Conservation (phyloP, 37 sponge, comb jelly and placozoan species). For the Chondrosia reniformis region DNA sequence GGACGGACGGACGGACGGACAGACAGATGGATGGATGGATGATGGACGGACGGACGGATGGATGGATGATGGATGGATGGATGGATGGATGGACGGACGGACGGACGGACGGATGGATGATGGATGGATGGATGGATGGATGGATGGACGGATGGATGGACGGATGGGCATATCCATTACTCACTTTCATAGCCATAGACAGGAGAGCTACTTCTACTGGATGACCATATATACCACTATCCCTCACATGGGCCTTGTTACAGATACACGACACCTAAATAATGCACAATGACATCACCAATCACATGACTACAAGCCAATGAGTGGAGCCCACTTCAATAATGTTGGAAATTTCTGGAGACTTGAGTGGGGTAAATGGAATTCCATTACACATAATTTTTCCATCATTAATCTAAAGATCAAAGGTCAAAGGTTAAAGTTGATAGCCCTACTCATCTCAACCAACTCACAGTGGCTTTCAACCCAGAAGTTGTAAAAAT, state of each 20-base stretch:
- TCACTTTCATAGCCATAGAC: conserved; percentile 52
- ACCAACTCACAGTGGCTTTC: background rate
- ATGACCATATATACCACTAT: conserved; percentile 72
- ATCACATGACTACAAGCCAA: background rate
- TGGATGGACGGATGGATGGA: too few species aligned
- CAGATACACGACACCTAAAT: conserved; percentile 88
- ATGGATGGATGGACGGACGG: too few species aligned
- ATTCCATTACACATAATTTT: conserved; percentile 26
- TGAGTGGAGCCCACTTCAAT: conserved; percentile 39
- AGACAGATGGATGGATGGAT: too few species aligned
- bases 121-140: too few species aligned
- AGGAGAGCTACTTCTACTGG: conserved; percentile 93
- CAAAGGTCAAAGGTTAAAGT: background rate
- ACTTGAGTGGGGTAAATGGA: conserved; percentile 20
- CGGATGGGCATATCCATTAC: background rate
- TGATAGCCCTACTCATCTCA: background rate
- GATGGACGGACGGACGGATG: too few species aligned
- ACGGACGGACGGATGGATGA: too few species aligned
- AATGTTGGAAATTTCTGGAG: conserved; percentile 43
- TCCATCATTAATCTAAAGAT: background rate
- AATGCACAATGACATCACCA: background rate
- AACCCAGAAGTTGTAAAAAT: conserved; percentile 53
- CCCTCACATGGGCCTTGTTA: conserved; percentile 86
- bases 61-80: too few species aligned
- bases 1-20: too few species aligned